phyloP scores from a whole-genome alignment of 2,888 invertebrate species.

The Cheilosia impressa region DNA sequence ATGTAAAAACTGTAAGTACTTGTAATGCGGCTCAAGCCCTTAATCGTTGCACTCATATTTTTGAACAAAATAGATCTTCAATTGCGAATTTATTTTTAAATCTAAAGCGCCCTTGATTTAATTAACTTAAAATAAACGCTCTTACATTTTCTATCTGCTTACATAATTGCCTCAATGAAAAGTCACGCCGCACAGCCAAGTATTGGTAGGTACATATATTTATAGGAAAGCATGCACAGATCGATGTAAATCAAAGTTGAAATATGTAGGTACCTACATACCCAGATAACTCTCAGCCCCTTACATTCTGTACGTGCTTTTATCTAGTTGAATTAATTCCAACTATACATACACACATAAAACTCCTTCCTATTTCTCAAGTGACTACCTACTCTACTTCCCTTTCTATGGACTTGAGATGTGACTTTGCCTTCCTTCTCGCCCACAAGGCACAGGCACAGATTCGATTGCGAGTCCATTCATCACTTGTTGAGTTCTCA shows the following conservation, averaged over 20 bases:
- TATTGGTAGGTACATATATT: no score
- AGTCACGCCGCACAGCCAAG: background rate
- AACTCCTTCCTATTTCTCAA: slow-evolving; percentile 28
- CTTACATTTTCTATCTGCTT: background rate
- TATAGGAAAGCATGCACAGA: background rate
- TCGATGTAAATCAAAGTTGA: slow-evolving; percentile 24
- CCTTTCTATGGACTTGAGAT: slow-evolving; percentile 26
- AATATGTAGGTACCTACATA: background rate
- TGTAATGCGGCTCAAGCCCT: no score
- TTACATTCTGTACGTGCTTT: slow-evolving; percentile 32
- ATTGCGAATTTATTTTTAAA: background rate
- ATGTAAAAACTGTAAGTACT: no score
- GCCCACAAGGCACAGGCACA: slow-evolving; percentile 29
- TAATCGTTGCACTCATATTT: no score
- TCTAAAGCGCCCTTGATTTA: background rate
- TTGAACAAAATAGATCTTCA: background rate
- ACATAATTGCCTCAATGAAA: background rate
- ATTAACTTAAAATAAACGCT: background rate
- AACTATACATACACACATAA: slow-evolving; percentile 1
- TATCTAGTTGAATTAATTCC: slow-evolving; percentile 50
- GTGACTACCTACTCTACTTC: slow-evolving; percentile 9
- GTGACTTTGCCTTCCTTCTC: slow-evolving; percentile 12
- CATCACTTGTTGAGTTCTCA: slow-evolving; percentile 63
- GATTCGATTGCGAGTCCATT: slow-evolving; percentile 21
- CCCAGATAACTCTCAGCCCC: background rate